A percentile compares a stretch with the other conserved stretches of the same genome.
Conservation (phyloP, 2,113 vertebrate species). For the Phalacrocorax brasilianus region DNA sequence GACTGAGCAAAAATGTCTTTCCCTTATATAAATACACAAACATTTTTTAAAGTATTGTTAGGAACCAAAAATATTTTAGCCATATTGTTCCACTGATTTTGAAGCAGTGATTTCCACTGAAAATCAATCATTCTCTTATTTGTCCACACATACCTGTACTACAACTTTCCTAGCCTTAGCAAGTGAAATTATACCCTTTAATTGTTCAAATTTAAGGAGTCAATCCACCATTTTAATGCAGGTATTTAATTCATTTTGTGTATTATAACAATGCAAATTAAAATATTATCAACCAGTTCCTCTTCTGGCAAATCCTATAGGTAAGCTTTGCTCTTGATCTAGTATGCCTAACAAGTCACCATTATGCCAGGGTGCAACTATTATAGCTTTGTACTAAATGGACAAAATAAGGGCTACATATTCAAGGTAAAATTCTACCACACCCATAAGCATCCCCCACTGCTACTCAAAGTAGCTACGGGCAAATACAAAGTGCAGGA, state of each 20-base stretch:
- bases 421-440: slow-evolving; percentile 9
- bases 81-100: neutral
- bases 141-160: neutral
- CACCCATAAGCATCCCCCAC: neutral
- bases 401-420: slow-evolving; percentile 66
- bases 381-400: neutral
- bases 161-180: neutral
- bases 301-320: neutral
- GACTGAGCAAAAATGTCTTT: neutral
- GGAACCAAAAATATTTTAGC: slow-evolving; percentile 1
- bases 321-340: neutral
- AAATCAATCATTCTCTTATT: neutral
- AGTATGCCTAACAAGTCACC: neutral
- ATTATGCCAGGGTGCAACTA: neutral
- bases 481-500: neutral
- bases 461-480: neutral
- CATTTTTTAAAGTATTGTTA: neutral
- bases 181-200: neutral
- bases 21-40: neutral
- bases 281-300: neutral
- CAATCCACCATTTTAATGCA: neutral
- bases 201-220: neutral
- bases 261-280: neutral
- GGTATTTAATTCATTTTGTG: neutral
- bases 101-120: neutral